Evolutionary conservation across 2,888 invertebrate species (phyloP), one percentile per base, ranked within the genome.

Genomic region (Lepidochrysops patricia): DNA sequence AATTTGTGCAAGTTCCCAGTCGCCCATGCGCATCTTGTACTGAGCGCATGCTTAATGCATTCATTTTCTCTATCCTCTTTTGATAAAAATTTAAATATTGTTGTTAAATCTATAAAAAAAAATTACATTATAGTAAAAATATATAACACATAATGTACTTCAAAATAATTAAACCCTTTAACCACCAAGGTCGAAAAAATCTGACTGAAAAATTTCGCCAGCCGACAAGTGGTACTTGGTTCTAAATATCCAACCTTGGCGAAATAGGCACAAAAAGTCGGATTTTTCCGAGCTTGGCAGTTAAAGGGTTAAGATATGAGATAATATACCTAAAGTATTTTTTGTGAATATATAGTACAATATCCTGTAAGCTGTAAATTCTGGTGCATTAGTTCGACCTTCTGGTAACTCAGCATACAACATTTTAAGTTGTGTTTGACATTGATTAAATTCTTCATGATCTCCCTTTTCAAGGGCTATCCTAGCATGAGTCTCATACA

Each of bases 361-460:
- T 76, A 99, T 96, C 70, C 98, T 91, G 83, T 99, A 99, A 58
- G 98, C 98, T 58, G 95, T 95, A 84, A 99, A 99, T 86, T 99
- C 99, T 66, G 95, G 91, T 64, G 93, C 91, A 90, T 98, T 96
- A 57, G 89, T 90, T 63, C 91, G 91, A 62, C 80, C 72, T 25
- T 93, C 91, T 32, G 93, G 94, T 63, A 95, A 84, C 81, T 97
- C 96, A 66, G 92, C 86, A 80, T 99, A 99, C 32, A 99, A 91
- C 92, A 97, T 95, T 90, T 97, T 97, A 59, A 99, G 90, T 87
- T 99, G 99, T 12, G 98, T 98, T 88, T 99, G 99, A 79, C 99
- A 99, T 83, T 99, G 99, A 90, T 99, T 99, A 79, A 99, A 99
- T 81, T 99, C 99, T 77, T 98, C 98, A 80, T 98, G 98, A 79